phyloP scores from a whole-genome alignment of 35 echinoderm and acorn worm species.

The Strongylocentrotus purpuratus region DNA sequence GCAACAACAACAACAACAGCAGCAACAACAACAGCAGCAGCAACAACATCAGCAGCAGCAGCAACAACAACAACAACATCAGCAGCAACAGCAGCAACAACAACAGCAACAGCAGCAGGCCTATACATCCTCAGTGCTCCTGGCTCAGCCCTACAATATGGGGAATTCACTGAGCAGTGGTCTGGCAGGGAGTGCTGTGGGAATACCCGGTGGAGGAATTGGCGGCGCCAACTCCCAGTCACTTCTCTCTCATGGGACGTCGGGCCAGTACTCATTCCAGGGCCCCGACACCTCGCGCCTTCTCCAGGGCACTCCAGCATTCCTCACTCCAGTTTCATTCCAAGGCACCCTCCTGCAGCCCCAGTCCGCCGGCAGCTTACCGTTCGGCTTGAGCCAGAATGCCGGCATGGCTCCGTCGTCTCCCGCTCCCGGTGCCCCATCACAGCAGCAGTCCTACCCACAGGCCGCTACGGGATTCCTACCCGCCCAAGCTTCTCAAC shows the following conservation, averaged over 20 bases:
- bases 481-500: constrained; percentile 56
- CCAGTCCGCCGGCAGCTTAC: constrained; percentile 48
- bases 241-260: constrained; percentile 49
- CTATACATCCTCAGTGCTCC: constrained; percentile 46
- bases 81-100: no score
- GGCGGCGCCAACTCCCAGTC: constrained; percentile 50
- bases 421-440: constrained; percentile 68
- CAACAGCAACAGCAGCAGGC: not conserved
- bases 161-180: constrained; percentile 25
- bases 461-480: constrained; percentile 30
- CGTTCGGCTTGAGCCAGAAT: constrained; percentile 60
- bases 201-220: constrained; percentile 1
- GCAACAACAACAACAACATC: not conserved
- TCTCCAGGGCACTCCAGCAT: constrained; percentile 40
- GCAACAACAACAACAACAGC: not conserved
- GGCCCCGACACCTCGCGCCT: constrained; percentile 44
- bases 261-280: constrained; percentile 57
- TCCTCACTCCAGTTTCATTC: constrained; percentile 49
- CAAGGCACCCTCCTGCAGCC: constrained; percentile 59
- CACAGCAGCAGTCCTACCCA: constrained; percentile 57
- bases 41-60: not conserved
- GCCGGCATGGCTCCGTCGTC: constrained; percentile 72
- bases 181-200: constrained; percentile 41
- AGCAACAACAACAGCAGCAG: constrained; percentile 26
- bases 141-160: constrained; percentile 42